Base-by-base conservation (phyloP, 2,797 vertebrate genomes). In the Choloepus didactylus region DNA sequence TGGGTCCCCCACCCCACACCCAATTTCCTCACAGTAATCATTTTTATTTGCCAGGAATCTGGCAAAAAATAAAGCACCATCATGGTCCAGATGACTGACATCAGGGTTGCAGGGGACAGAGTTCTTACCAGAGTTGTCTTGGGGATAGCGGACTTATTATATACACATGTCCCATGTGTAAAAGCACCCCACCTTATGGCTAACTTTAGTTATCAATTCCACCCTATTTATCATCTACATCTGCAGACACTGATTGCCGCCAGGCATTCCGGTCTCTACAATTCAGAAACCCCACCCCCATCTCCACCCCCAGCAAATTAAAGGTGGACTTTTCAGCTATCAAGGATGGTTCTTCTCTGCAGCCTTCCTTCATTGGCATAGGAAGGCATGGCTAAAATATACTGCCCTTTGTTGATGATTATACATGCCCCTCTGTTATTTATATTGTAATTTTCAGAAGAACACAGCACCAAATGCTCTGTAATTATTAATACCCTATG, bases 1-100 rank as follows among this genome's bases (percentile, higher is more conserved):
- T 41, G 35, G n/a, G 27, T 29, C 25, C 29, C n/a, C 8, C 25
- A 70, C 5, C 14, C 64, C 31, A 9, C 64, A 69, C 29, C 54
- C 56, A 73, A 86, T 69, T 85, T 84, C 38, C 46, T 92, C 77
- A 60, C 27, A 41, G 41, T 41, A 87, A 79, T 70, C 49, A 35
- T 70, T 73, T 77, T 72, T 91, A 93, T 89, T 62, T 94, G 51
- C 29, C 49, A 89, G 59, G n/a, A 54, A 80, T 54, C 16, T 72
- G 56, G 19, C 54, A 49, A 79, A 38, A 38, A 38, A 66, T 15
- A 35, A 64, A 91, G 25, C 81, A 51, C 35, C 18, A 25, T 21
- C 19, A 21, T 38, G 4, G 10, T 51, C 18, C 59, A 87, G 81
- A 66, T 60, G 56, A 62, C 72, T 54, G 31, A 6, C 35, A 64